phyloP scores from a whole-genome alignment of 2,113 vertebrate genomes.

The Trematocara zebra region DNA sequence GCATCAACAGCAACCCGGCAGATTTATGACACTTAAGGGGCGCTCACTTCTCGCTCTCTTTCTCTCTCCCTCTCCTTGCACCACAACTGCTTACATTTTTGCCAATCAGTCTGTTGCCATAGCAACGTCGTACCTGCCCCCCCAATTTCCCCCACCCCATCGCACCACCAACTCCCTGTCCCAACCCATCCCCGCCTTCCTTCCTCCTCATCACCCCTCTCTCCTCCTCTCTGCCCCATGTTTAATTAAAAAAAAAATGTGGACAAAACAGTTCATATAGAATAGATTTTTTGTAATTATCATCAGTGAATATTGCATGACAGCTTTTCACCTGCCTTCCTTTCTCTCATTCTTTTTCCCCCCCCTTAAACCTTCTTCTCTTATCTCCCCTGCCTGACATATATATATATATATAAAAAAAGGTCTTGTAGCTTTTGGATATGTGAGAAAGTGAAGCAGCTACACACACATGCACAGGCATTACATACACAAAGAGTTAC shows the following conservation, averaged over 20 bases:
- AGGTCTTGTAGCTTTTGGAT: slow-evolving; percentile 80
- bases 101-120: slow-evolving; percentile 99
- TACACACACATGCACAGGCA: slow-evolving; percentile 12
- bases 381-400: slow-evolving; percentile 6
- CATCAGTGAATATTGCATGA: not conserved
- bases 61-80: slow-evolving; percentile 76
- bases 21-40: slow-evolving; percentile 98
- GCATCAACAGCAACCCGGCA: slow-evolving; percentile 91
- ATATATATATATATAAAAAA: no score
- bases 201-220: slow-evolving; percentile 18
- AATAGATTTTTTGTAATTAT: not conserved
- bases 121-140: slow-evolving; percentile 78
- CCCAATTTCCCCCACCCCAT: not conserved
- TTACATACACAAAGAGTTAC: slow-evolving; percentile 24
- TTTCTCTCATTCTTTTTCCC: not conserved
- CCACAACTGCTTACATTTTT: slow-evolving; percentile 97
- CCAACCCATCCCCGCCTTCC: slow-evolving; percentile 57
- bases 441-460: slow-evolving; percentile 73
- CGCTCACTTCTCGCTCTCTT: slow-evolving; percentile 80
- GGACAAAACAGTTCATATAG: not conserved
- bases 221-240: slow-evolving; percentile 5
- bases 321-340: slow-evolving; percentile 26
- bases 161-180: slow-evolving; percentile 52
- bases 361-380: not conserved
- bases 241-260: not conserved